Percentiles rank a stretch among this genome's conserved stretches.
Evolutionary conservation across 2,888 invertebrate species (phyloP).

Genomic region (Vanessa cardui): DNA sequence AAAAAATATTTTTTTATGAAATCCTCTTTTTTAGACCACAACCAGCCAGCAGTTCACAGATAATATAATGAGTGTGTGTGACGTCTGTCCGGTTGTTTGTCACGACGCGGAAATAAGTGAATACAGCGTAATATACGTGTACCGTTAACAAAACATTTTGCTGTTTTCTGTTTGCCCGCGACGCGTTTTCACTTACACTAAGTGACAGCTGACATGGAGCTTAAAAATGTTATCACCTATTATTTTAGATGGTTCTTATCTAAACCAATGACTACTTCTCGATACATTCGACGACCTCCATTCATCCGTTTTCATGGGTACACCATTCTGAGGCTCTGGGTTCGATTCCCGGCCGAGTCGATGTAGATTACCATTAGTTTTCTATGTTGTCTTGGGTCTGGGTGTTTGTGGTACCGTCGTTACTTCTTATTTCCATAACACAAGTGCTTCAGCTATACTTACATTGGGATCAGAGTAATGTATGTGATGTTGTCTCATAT

Average conservation of each 20-base stretch:
- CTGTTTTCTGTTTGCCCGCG: conserved; percentile 30
- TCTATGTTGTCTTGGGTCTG: no score
- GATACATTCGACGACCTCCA: no score
- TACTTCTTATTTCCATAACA: no score
- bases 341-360: no score
- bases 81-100: conserved; percentile 41
- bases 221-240: background rate
- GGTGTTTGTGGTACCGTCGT: no score
- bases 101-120: conserved; percentile 40
- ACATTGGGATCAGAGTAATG: no score
- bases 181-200: background rate
- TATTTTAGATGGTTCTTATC: background rate
- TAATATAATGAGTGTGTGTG: conserved; percentile 28
- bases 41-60: conserved; percentile 28
- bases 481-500: no score
- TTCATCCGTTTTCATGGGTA: no score
- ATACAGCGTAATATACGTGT: conserved; percentile 33
- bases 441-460: no score
- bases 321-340: no score
- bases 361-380: no score
- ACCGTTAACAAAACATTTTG: conserved; percentile 37
- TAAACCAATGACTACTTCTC: background rate
- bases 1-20: background rate
- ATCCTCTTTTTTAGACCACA: conserved; percentile 21
- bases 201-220: conserved; percentile 1